Evolutionary conservation across 2,888 invertebrate genomes (phyloP).

Genomic region (Augiades crinisus): DNA sequence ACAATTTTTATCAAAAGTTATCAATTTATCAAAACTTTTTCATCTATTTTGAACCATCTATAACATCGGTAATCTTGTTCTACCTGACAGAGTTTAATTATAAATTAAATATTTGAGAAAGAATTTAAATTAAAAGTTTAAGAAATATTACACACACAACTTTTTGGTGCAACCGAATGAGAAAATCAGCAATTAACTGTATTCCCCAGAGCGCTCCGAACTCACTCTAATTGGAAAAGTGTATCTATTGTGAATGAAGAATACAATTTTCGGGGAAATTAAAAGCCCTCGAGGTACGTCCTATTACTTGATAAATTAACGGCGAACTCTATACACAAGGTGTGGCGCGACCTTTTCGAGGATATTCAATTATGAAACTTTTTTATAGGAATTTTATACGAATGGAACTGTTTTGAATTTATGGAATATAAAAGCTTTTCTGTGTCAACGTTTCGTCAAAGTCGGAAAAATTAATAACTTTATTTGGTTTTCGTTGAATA

Average conservation of each 20-base stretch:
- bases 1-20: too few species aligned
- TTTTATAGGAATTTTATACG: neutral
- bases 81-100: too few species aligned
- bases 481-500: too few species aligned
- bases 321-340: neutral
- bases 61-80: too few species aligned
- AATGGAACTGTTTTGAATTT: neutral
- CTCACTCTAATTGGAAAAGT: conserved; percentile 22
- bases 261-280: conserved; percentile 18
- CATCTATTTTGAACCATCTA: too few species aligned
- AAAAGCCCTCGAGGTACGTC: conserved; percentile 7
- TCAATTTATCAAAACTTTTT: too few species aligned
- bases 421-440: neutral
- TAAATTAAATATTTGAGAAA: too few species aligned
- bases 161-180: too few species aligned
- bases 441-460: neutral
- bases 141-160: too few species aligned
- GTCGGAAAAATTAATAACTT: too few species aligned
- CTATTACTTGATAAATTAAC: conserved; percentile 13
- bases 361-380: neutral
- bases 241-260: conserved; percentile 19
- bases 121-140: too few species aligned
- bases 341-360: neutral
- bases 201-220: conserved; percentile 17
- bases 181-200: conserved; percentile 12